phyloP scores from a whole-genome alignment of 1,140 invertebrate genomes.

The Trichoplusia ni region DNA sequence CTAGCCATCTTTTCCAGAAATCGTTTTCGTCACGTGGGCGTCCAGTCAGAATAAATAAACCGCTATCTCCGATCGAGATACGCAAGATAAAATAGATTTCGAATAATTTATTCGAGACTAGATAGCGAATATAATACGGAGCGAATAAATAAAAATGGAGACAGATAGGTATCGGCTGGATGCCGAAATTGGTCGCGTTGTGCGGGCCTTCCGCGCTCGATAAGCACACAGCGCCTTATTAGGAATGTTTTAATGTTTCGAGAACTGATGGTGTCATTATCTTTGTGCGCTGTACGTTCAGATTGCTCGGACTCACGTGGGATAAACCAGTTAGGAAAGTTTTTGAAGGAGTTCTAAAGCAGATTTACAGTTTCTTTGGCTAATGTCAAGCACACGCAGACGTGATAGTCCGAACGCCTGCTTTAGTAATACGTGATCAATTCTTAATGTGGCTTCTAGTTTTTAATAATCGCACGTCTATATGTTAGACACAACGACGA shows the following conservation, averaged over 20 bases:
- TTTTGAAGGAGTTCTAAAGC: too few species aligned
- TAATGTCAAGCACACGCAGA: too few species aligned
- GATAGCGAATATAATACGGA: constrained; percentile 50
- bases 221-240: not conserved
- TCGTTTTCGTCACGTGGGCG: constrained; percentile 37
- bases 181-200: constrained; percentile 53
- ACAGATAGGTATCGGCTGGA: constrained; percentile 52
- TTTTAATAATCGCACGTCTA: too few species aligned
- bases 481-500: too few species aligned
- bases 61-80: constrained; percentile 55
- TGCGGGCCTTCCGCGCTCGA: constrained; percentile 25
- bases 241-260: constrained; percentile 1
- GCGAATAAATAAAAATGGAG: constrained; percentile 64
- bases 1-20: not conserved
- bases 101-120: constrained; percentile 58
- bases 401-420: too few species aligned
- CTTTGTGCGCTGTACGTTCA: not conserved
- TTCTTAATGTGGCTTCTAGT: too few species aligned
- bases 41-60: constrained; percentile 53
- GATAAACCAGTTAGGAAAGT: too few species aligned
- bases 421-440: too few species aligned
- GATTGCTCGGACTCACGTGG: too few species aligned
- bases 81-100: constrained; percentile 56
- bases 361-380: too few species aligned
- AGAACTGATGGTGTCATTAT: constrained; percentile 10